Evolutionary conservation across 37 sponge, comb jelly and placozoan species (phyloP), one percentile per base, ranked within the genome.

Genomic region (Chondrosia reniformis): DNA sequence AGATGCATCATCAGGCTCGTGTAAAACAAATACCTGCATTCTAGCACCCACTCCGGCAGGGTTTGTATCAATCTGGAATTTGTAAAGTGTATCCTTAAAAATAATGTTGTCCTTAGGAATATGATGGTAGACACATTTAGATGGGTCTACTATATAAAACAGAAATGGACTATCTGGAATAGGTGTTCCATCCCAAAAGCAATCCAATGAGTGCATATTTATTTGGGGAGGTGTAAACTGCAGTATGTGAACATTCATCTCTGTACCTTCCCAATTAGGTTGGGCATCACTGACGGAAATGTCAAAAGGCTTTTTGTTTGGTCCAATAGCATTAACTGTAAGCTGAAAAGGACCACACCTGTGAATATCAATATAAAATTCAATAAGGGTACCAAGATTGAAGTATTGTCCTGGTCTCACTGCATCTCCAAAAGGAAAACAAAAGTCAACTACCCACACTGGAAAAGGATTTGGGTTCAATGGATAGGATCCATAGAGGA

Each of bases 131-230:
- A 43, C 44, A 24, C 41, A 39, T 1, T 43, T 41, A 39, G 83
- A 69, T 0, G 93, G 93, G 64, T 88, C 87, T 13, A 79, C 75
- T 34, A 94, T 78, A 54, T 83, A 81, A 77, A 93, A 84, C 28
- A 76, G 55, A 55, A 95, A 95, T 0, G 96, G 96, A 44, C 92
- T 88, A 21, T 77, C 84, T 31, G 92, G 86, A 33, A 95, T 88
- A 1, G 74, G 75, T 69, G n/a, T 43, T 21, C 76, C 59, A 2
- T 41, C 22, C 72, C 72, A 69, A 24, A 69, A 17, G 44, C 72
- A 69, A 34, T 69, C 72, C 31, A 69, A 24, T 0, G 1, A 40
- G 72, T 69, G 72, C 33, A 45, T 17, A 6, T 69, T 39, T 28
- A 65, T 55, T 0, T 34, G 45, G 46, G 28, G 59, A 40, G 80